Base-by-base conservation (phyloP, 2,113 vertebrate species). In the Alouatta palliata region DNA sequence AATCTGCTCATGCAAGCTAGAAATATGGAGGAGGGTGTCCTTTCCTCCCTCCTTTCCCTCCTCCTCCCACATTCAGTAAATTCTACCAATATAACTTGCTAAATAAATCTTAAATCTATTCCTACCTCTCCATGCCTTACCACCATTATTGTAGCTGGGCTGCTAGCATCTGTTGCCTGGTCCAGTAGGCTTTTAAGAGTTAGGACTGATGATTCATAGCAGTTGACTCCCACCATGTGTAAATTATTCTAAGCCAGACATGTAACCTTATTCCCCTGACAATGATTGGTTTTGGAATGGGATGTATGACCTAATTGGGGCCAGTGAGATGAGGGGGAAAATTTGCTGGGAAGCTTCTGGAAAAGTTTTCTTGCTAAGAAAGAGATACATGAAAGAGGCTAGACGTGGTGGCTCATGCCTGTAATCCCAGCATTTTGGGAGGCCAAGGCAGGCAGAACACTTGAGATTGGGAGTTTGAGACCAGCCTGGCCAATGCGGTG, bases 331-430 rank as follows among this genome's bases (percentile, higher is more conserved):
- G 71, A 70, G 64, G 93, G 43, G 37, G 66, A 54, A 58, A 68
- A 19, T 91, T 93, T 94, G 1, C 40, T 75, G 37, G 90, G 66
- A 83, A 93, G 17, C 47, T 90, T 66, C 79, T 94, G 80, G 68
- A 79, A 79, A 79, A 71, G 13, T 77, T 91, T 94, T 77, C 79
- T 90, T 81, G 76, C 64, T 58, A 30, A 95, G 73, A 70, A 77
- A 93, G 27, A 64, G 61, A 64, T 64, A 64, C 2, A 14, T 64
- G 32, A 64, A 64, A 64, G 27, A 64, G 61, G 61, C 27, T 5
- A 13, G 61, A 27, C 9, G 30, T 27, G 61, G 61, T 64, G 61
- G 27, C 11, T 64, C 61, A 64, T 5, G 11, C 61, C 61, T 64
- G 2, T 64, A 30, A 64, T 64, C 30, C 27, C 12, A 64, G 6